Evolutionary conservation across 2,888 invertebrate genomes (phyloP), one percentile per base, ranked within the genome.

Genomic region (Sussaba pulchella): DNA sequence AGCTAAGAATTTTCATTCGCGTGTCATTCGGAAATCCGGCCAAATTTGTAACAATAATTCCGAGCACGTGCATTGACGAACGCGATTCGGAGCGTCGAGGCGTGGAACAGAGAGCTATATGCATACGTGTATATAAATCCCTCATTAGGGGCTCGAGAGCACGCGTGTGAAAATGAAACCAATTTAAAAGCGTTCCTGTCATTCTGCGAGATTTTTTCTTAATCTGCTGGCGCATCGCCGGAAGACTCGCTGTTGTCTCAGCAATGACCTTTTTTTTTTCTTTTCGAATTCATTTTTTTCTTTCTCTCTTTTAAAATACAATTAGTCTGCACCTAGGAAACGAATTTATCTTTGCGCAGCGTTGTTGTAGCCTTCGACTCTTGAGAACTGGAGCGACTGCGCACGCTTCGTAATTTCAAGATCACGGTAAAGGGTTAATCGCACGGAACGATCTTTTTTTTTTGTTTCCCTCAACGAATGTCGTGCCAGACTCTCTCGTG

Each of bases 371-470:
- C 57, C 66, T 72, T 71, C 67, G 61, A 78, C 43, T 52, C 63
- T 61, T 88, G 88, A 72, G 88, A 88, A 88, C 76, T 85, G 77
- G 87, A 89, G 82, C 86, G 85, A 67, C 67, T 36, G 73, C 45
- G 36, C 63, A 39, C 57, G 72, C 47, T 78, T 67, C 24, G 81
- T 84, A 80, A 84, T 87, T 89, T 88, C 89, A 89, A 89, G 88
- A 89, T 88, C 88, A 88, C 61, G 88, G 87, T 73, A 86, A 84
- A 83, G 85, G 84, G 82, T 83, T 87, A 80, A 82, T 82, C 79
- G 61, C 57, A 39, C 59, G 57, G 10, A 50, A 59, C 24, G 41
- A 79, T 79, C 52, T 59, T 24, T 50, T 41, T 70, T 50, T 41
- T n/a, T n/a, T n/a, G n/a, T n/a, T n/a, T n/a, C n/a, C n/a, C 9